Evolutionary conservation across 2,113 vertebrate species (phyloP), one percentile per base, ranked within the genome.

Genomic region (Scartelaos histophorus): DNA sequence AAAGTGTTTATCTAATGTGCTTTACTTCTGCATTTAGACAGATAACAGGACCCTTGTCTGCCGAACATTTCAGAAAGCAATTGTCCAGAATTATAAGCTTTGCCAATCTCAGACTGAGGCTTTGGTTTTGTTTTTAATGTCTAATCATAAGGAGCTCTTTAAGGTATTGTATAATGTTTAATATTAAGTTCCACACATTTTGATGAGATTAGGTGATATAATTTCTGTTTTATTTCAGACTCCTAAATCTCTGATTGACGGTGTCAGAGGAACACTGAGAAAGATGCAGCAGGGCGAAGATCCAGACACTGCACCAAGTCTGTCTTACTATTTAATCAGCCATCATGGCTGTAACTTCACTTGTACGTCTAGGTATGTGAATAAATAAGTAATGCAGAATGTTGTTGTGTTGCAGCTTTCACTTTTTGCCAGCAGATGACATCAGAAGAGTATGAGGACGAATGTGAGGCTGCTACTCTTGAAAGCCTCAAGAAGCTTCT

Each of bases 361-460:
- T 29, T 25, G 38, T 21, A 57, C 13, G 54, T 22, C 21, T 57
- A 3, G 19, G 13, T 60, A 29, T 34, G 15, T 34, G 24, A 60
- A 34, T 60, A n/a, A 13, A 7, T 65, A 17, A 43, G 9, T n/a
- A 65, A 45, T n/a, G 38, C 12, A 1, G 5, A 43, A n/a, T 3
- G n/a, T 38, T 7, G 75, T 49, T 2, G n/a, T 70, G 51, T 78
- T 74, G 78, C 86, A 97, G 95, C 84, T 10, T 95, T 96, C 84
- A 91, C 88, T 13, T 96, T 95, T 92, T 96, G 95, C 82, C 90
- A 94, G 82, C 91, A 70, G n/a, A 88, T 94, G 82, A 91, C 93
- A 1, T 1, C 78, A 22, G 74, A 93, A 76, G 88, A 96, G 74
- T 96, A 94, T 22, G 93, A 95, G 83, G 88, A 92, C 61, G 93